phyloP scores from a whole-genome alignment of 2,888 invertebrate species.

The Leuctra nigra region DNA sequence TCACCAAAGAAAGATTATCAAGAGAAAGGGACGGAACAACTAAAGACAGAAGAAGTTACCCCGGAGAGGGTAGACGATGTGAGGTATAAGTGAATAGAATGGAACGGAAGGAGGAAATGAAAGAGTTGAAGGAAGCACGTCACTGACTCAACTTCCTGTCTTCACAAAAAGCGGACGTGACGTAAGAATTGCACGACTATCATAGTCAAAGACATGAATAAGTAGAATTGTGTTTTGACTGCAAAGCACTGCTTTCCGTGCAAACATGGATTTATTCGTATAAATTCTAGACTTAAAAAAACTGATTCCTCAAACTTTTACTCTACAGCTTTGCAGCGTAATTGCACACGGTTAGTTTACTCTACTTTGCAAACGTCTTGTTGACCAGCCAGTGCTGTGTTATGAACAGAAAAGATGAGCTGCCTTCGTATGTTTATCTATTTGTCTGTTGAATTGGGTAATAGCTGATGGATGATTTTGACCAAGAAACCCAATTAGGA shows the following conservation, averaged over 20 bases:
- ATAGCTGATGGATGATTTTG: too few relatives aligned
- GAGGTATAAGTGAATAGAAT: constrained; percentile 18
- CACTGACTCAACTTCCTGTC: constrained; percentile 21
- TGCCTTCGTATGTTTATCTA: too few relatives aligned
- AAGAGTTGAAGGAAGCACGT: constrained; percentile 20
- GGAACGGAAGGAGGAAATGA: constrained; percentile 21
- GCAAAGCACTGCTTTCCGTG: not conserved
- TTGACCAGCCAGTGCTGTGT: too few relatives aligned
- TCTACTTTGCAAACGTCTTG: too few relatives aligned
- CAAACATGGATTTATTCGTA: not conserved
- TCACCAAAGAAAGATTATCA: not conserved
- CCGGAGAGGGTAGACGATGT: constrained; percentile 4
- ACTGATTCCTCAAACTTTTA: too few relatives aligned
- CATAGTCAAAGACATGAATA: constrained; percentile 6
- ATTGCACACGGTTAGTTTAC: too few relatives aligned
- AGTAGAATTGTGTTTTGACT: constrained; percentile 12
- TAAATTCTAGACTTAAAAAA: too few relatives aligned
- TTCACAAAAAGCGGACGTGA: constrained; percentile 19
- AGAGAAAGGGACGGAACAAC: not conserved
- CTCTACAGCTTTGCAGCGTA: too few relatives aligned
- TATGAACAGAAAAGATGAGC: too few relatives aligned
- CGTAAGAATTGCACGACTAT: constrained; percentile 2
- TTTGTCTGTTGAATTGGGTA: too few relatives aligned
- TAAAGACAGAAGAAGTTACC: not conserved
- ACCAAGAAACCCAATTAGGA: too few relatives aligned